Conservation (phyloP, 1,140 invertebrate species). For the Patella vulgata region DNA sequence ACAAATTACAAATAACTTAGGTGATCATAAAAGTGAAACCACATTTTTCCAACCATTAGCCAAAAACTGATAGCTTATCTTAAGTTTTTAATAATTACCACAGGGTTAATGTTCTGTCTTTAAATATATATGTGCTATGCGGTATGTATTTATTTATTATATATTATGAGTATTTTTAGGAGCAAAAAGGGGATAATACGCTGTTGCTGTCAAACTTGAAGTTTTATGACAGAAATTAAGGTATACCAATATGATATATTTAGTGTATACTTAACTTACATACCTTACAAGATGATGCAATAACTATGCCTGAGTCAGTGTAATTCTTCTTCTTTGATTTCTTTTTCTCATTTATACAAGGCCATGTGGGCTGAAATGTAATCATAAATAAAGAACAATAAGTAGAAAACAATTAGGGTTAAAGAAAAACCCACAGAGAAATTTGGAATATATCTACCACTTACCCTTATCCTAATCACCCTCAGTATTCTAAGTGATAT, state of each 20-base stretch:
- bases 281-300: neutral
- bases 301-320: conserved; percentile 66
- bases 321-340: conserved; percentile 68
- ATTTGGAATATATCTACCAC: conserved; percentile 42
- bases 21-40: neutral
- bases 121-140: too few relatives aligned
- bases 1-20: conserved; percentile 33
- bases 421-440: conserved; percentile 45
- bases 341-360: conserved; percentile 68
- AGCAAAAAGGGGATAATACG: neutral
- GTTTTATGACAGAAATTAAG: neutral
- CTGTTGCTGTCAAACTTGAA: neutral
- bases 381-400: conserved; percentile 16
- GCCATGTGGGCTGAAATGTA: conserved; percentile 33
- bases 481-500: too few relatives aligned
- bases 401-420: conserved; percentile 13
- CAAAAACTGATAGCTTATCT: too few relatives aligned
- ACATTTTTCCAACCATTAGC: neutral
- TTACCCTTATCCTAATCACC: too few relatives aligned
- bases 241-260: neutral
- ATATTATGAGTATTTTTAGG: neutral
- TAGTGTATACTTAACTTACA: neutral
- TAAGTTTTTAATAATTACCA: too few relatives aligned
- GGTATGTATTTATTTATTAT: too few relatives aligned
- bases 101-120: too few relatives aligned